Conservation (phyloP, 1,140 invertebrate genomes). For the Magallana angulata region DNA sequence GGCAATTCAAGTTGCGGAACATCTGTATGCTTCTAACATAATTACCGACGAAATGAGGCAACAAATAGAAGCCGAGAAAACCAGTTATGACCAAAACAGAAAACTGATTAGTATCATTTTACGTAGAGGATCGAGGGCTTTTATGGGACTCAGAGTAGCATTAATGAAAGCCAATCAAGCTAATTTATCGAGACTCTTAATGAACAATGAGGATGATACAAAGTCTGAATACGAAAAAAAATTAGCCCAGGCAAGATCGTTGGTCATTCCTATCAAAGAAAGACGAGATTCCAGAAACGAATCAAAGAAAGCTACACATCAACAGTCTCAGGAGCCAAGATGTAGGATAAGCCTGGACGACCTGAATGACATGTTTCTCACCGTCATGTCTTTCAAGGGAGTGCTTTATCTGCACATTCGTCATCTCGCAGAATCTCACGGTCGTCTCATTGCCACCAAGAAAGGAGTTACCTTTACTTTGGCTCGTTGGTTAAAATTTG, state of each 20-base stretch:
- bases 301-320: too few relatives aligned
- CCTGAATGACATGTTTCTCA: background rate
- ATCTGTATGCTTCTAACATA: conserved; percentile 29
- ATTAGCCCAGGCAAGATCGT: background rate
- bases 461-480: conserved; percentile 22
- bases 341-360: conserved; percentile 25
- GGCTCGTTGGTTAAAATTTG: conserved; percentile 1
- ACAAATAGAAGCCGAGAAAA: conserved; percentile 30
- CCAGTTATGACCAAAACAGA: conserved; percentile 37
- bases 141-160: conserved; percentile 29
- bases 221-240: conserved; percentile 42
- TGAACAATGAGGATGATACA: background rate
- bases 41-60: too few relatives aligned
- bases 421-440: background rate
- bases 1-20: conserved; percentile 34
- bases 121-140: conserved; percentile 34
- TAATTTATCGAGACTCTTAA: conserved; percentile 32
- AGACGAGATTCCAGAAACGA: background rate
- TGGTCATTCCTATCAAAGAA: conserved; percentile 4
- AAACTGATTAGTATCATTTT: conserved; percentile 39
- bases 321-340: conserved; percentile 19
- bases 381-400: background rate
- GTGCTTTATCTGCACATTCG: background rate
- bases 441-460: conserved; percentile 23
- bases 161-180: conserved; percentile 39